Percentiles rank a stretch among this genome's conserved stretches.
These are phyloP conservation scores for Syngnathus acus DNA, from an alignment of 2,797 vertebrate species.

Conservation along the genomic window DNA sequence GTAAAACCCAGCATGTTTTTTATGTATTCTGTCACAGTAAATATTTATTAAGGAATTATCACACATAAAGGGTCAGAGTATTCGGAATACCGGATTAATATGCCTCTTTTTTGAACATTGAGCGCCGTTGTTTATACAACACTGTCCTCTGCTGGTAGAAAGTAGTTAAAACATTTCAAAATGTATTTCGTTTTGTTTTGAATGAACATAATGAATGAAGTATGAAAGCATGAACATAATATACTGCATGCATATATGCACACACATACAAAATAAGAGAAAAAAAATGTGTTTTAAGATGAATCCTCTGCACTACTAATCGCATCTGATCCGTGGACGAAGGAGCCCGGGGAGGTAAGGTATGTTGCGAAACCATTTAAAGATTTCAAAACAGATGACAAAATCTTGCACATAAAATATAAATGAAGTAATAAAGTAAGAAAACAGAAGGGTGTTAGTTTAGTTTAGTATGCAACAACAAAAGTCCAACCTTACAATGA, in stretches of 20 bases:
- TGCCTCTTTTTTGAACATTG: no score
- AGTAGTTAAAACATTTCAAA: not conserved
- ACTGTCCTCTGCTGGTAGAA: conserved; percentile 53
- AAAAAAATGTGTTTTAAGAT: no score
- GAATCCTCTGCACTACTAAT: no score
- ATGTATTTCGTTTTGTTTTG: no score
- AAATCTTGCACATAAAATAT: not conserved
- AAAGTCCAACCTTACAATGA: conserved; percentile 11
- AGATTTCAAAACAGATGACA: no score
- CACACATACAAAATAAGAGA: no score
- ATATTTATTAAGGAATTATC: not conserved
- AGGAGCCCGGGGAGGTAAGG: no score
- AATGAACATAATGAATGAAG: no score
- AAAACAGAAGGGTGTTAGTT: not conserved
- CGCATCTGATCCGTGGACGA: no score
- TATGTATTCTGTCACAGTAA: not conserved
- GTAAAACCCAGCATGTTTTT: not conserved
- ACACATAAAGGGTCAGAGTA: not conserved
- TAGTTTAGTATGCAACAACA: not conserved
- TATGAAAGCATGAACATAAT: no score
- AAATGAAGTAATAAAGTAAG: not conserved
- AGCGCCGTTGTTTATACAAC: conserved; percentile 8
- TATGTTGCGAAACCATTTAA: no score
- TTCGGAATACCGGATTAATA: not conserved
- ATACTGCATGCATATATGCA: no score